phyloP scores from a whole-genome alignment of 2,113 vertebrate genomes.

The Chinchilla lanigera region DNA sequence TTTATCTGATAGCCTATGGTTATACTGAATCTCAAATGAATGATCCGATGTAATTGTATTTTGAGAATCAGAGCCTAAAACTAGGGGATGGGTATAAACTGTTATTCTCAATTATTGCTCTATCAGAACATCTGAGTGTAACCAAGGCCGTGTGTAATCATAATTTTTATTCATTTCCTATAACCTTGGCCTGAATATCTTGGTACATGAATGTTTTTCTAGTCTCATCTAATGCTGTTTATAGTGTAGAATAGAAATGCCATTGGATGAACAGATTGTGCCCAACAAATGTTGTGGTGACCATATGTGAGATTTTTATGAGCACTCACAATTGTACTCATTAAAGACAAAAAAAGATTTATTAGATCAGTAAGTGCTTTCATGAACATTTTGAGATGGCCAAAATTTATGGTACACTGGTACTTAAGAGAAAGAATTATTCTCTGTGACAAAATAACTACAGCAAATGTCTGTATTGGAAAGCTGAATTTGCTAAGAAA shows the following conservation, averaged over 20 bases:
- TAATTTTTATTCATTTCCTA: slow-evolving; percentile 56
- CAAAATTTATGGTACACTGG: slow-evolving; percentile 55
- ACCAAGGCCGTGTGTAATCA: slow-evolving; percentile 29
- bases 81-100: not conserved
- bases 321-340: slow-evolving; percentile 65
- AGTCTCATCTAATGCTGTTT: slow-evolving; percentile 41
- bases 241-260: slow-evolving; percentile 32
- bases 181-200: slow-evolving; percentile 53
- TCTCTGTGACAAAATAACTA: slow-evolving; percentile 53
- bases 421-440: slow-evolving; percentile 64
- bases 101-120: slow-evolving; percentile 11
- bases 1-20: not conserved
- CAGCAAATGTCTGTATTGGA: not conserved
- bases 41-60: slow-evolving; percentile 10
- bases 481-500: slow-evolving; percentile 28
- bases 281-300: slow-evolving; percentile 51
- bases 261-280: slow-evolving; percentile 63
- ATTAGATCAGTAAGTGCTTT: slow-evolving; percentile 58
- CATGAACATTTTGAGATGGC: slow-evolving; percentile 59
- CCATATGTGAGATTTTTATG: slow-evolving; percentile 70
- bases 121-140: slow-evolving; percentile 49
- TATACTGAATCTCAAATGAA: slow-evolving; percentile 14
- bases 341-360: slow-evolving; percentile 73
- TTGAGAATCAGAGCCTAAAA: not conserved
- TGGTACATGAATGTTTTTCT: slow-evolving; percentile 59